Conservation (phyloP, 2,888 invertebrate genomes). For the Lordiphosa andalusiaca region DNA sequence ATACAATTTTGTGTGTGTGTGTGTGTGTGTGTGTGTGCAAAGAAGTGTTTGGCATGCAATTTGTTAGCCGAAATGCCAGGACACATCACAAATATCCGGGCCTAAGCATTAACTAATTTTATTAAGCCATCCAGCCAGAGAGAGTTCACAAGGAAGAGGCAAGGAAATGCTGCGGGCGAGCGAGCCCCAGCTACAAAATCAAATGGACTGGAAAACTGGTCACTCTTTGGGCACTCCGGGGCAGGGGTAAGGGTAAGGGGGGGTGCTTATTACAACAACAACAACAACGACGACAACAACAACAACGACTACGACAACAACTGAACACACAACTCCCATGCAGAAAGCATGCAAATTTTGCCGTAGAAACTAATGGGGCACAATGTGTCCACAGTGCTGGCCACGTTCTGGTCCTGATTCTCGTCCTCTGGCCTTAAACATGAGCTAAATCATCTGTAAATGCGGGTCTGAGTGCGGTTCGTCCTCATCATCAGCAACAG, state of each 20-base stretch:
- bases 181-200: constrained; percentile 48
- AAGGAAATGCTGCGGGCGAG: constrained; percentile 49
- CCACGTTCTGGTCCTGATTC: constrained; percentile 36
- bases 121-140: constrained; percentile 40
- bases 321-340: constrained; percentile 3
- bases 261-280: constrained; percentile 61
- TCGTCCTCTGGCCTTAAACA: constrained; percentile 67
- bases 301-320: background rate
- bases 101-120: constrained; percentile 40
- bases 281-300: background rate
- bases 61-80: background rate
- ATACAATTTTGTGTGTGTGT: too few species aligned
- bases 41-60: constrained; percentile 14
- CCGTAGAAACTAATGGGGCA: constrained; percentile 71
- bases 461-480: constrained; percentile 54
- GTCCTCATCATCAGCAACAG: constrained; percentile 18
- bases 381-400: constrained; percentile 67
- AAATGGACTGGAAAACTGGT: constrained; percentile 78
- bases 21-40: too few species aligned
- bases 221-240: constrained; percentile 28
- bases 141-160: constrained; percentile 26
- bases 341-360: constrained; percentile 71
- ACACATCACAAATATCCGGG: constrained; percentile 1
- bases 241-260: constrained; percentile 11
- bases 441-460: constrained; percentile 79